Base-by-base conservation (phyloP, 2,113 vertebrate species). In the Spea multiplicata region DNA sequence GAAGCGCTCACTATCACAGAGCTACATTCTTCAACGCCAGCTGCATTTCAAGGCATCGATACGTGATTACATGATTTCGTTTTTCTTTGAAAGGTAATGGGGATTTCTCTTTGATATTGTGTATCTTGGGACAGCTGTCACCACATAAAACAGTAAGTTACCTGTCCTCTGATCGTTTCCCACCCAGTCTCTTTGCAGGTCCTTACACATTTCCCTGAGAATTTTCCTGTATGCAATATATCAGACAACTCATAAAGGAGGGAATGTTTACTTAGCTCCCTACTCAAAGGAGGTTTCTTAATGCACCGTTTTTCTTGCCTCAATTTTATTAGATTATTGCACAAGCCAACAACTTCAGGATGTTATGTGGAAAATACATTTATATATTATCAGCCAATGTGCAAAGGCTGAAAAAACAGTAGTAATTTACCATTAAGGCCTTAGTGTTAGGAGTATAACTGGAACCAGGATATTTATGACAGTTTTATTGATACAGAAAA, bases 231-330 rank as follows among this genome's bases (percentile, higher is more conserved):
- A 73, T 46, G 73, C 62, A 66, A 61, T 71, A 6, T 0, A 12
- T 71, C 59, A 72, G 59, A 47, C 68, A 65, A 44, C 68, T 71
- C 68, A 65, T 7, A 53, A 30, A 78, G 44, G 59, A 55, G 14
- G 50, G 30, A 72, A 78, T 78, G 59, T 72, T 66, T 78, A 72
- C 44, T 47, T 78, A 30, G 14, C 67, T 30, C n/a, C 67, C 46
- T 7, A 9, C 67, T 50, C 44, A 72, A 66, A 48, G 6, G 48
- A 6, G 68, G 53, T 71, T 78, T 47, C 12, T 71, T 64, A 5
- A 75, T 16, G 16, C 52, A 9, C 69, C 52, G 9, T 7, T 52
- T 52, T 13, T 71, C 66, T 71, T 61, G 65, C 68, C 64, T 65
- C 14, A 65, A 12, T 65, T 13, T 72, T 10, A 49, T 67, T 67